Conservation (phyloP, 2,113 vertebrate species). For the Orthonyx spaldingii region DNA sequence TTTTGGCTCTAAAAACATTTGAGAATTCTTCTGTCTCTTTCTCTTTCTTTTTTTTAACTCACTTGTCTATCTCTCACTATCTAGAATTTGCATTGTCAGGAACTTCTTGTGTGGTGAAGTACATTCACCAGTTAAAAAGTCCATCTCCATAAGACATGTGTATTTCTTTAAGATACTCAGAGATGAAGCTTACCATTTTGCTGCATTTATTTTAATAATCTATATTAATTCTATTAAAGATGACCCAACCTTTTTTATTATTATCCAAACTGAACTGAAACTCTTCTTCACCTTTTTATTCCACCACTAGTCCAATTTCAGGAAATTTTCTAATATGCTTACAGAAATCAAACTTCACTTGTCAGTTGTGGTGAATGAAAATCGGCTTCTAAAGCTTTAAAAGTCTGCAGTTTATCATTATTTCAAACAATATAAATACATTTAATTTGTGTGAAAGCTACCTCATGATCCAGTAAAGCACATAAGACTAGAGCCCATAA, state of each 20-base stretch:
- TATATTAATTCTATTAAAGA: not conserved
- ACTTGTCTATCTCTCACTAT: not conserved
- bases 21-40: not conserved
- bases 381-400: not conserved
- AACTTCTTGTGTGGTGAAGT: not conserved
- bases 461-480: not conserved
- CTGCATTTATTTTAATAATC: not conserved
- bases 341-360: not conserved
- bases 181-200: not conserved
- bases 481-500: not conserved
- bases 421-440: not conserved
- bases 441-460: not conserved
- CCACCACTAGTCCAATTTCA: not conserved
- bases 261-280: not conserved
- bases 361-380: not conserved
- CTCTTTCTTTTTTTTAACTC: no score
- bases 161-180: not conserved
- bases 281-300: not conserved
- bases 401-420: not conserved
- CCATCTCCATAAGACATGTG: not conserved
- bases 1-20: not conserved
- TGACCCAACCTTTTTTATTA: not conserved
- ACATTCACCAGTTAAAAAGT: not conserved
- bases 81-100: not conserved
- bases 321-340: not conserved